phyloP scores from a whole-genome alignment of 2,888 invertebrate species.

The Lepidonotus clava region DNA sequence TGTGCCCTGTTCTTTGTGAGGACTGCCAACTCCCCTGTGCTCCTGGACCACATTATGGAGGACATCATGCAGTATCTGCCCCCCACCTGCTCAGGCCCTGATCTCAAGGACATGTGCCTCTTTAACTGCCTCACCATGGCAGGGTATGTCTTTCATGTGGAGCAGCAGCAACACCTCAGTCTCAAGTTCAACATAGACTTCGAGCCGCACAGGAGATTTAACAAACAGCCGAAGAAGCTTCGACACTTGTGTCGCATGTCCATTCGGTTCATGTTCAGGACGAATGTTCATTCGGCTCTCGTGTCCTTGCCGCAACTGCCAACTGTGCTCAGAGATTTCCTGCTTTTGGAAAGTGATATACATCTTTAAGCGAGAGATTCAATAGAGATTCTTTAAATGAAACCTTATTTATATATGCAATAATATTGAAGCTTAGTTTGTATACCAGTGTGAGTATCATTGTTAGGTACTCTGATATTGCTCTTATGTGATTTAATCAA shows the following conservation, averaged over 20 bases:
- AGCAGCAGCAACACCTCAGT: slow-evolving; percentile 55
- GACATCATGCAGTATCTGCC: slow-evolving; percentile 60
- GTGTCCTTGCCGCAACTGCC: slow-evolving; percentile 1
- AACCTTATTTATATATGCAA: too few species aligned
- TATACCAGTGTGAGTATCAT: too few species aligned
- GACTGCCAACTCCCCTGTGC: slow-evolving; percentile 44
- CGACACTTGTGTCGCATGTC: slow-evolving; percentile 55
- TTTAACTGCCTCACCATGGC: slow-evolving; percentile 56
- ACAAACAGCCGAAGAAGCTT: slow-evolving; percentile 52
- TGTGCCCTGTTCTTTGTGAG: slow-evolving; percentile 56
- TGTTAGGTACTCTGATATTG: too few species aligned
- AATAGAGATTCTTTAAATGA: too few species aligned
- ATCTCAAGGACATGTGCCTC: slow-evolving; percentile 50
- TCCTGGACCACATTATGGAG: slow-evolving; percentile 55
- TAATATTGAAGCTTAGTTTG: too few species aligned
- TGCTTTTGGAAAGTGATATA: slow-evolving; percentile 18
- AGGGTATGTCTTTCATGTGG: slow-evolving; percentile 58
- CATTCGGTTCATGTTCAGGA: slow-evolving; percentile 55
- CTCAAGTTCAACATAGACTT: slow-evolving; percentile 60
- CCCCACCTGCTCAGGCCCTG: slow-evolving; percentile 57
- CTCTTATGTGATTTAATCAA: too few species aligned
- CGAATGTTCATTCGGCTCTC: slow-evolving; percentile 31
- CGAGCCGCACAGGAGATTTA: slow-evolving; percentile 14
- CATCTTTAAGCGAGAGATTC: too few species aligned
- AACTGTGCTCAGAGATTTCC: background rate